phyloP scores from a whole-genome alignment of 2,113 vertebrate genomes.

The Dasyurus viverrinus region DNA sequence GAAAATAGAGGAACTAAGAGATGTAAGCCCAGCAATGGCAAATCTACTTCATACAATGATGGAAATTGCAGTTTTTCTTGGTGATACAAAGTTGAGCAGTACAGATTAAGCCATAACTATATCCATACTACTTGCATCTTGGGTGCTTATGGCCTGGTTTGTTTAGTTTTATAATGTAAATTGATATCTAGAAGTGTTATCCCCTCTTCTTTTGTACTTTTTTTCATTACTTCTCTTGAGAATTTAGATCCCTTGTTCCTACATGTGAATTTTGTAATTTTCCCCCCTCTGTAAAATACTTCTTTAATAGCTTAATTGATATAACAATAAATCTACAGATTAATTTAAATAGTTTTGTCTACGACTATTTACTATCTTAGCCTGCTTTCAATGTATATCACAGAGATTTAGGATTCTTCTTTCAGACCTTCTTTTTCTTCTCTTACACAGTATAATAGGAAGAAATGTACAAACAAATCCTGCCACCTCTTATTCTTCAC shows the following conservation, averaged over 20 bases:
- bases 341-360: background rate
- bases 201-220: background rate
- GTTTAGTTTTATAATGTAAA: background rate
- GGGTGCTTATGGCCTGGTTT: background rate
- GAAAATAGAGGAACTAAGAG: background rate
- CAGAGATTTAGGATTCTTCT: background rate
- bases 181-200: background rate
- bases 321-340: background rate
- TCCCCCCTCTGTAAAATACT: background rate
- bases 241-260: background rate
- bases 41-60: background rate
- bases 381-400: background rate
- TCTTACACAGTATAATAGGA: background rate
- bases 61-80: background rate
- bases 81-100: background rate
- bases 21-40: background rate
- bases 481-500: background rate
- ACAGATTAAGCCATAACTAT: background rate
- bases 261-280: background rate
- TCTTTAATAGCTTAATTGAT: background rate
- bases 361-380: background rate
- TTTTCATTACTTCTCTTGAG: background rate
- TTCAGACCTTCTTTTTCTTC: background rate
- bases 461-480: background rate
- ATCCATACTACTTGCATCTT: background rate